Base-by-base conservation (phyloP, 2,888 invertebrate genomes). In the Limnephilus auricula region DNA sequence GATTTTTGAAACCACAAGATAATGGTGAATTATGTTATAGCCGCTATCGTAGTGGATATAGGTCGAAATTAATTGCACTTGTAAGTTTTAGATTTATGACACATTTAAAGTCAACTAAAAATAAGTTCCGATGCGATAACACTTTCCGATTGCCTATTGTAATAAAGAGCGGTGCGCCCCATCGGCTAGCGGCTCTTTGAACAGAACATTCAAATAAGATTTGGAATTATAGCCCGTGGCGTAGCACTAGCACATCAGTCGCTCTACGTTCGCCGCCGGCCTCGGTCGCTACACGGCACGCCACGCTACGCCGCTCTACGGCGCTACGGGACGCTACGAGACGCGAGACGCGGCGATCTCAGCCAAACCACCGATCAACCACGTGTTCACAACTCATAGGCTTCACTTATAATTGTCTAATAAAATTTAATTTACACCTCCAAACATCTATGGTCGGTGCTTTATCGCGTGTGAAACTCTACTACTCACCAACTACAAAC, bases 381-480 rank as follows among this genome's bases (percentile, higher is more conserved):
- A 90, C 90, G 90, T 90, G 90, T 83, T 90, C 34, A 86, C 18
- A 25, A 79, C 37, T 37, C 90, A 79, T 90, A 85, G 78, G 85
- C 79, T 90, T 40, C 34, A 84, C 84, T 90, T 34, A 32, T 78
- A 65, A 37, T 90, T 45, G 90, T n/a, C 90, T 86, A 90, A 90
- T 90, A 90, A 90, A 90, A 86, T 90, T 86, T 86, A 85, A 90
- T 90, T 86, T 86, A 79, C 86, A 86, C 90, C 86, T 85, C n/a
- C 40, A 45, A 86, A 90, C 34, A 79, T 31, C 79, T 13, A 40
- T 34, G 50, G 90, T 37, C 86, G 79, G 85, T 85, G 79, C 78
- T 78, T 79, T 31, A 32, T 90, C 86, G 90, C 90, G 90, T 90
- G 90, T 90, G 84, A 65, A 86, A 78, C 34, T 31, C 86, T 90